Conservation (phyloP, 2,888 invertebrate species). For the Coelopa pilipes region DNA sequence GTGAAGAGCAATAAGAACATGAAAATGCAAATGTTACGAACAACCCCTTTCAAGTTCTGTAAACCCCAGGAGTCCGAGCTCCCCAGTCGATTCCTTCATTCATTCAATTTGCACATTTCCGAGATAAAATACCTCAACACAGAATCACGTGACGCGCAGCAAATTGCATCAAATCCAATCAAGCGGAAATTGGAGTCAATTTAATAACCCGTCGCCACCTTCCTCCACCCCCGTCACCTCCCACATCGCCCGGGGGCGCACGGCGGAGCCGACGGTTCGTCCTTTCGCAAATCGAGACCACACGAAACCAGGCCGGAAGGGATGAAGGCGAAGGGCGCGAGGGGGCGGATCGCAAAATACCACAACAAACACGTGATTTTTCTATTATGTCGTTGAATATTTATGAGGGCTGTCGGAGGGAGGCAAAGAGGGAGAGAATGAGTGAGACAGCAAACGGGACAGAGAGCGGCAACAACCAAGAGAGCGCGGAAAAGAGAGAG, state of each 20-base stretch:
- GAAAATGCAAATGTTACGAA: too few species aligned
- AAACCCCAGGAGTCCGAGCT: too few species aligned
- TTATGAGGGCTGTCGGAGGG: conserved; percentile 45
- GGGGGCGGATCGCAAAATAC: conserved; percentile 3
- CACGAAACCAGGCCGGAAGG: background rate
- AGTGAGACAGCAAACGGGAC: too few species aligned
- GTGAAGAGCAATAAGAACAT: too few species aligned
- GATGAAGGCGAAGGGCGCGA: conserved; percentile 28
- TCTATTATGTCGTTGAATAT: conserved; percentile 48
- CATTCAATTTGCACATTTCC: background rate
- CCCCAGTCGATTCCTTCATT: too few species aligned
- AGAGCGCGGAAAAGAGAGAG: too few species aligned
- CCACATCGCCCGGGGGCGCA: conserved; percentile 1
- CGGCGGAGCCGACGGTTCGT: background rate
- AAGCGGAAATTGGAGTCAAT: conserved; percentile 43
- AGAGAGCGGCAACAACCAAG: too few species aligned
- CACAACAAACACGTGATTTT: conserved; percentile 36
- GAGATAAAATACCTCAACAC: conserved; percentile 28
- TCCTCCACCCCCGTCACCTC: too few species aligned
- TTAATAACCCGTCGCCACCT: conserved; percentile 33
- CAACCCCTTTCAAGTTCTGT: too few species aligned
- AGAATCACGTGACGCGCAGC: conserved; percentile 32
- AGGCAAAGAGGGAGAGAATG: too few species aligned
- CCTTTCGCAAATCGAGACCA: background rate
- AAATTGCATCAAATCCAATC: conserved; percentile 42